A percentile compares a stretch with the other conserved stretches of the same genome.
Evolutionary conservation across 2,888 invertebrate species (phyloP).

Genomic region (Mythimna vitellina): DNA sequence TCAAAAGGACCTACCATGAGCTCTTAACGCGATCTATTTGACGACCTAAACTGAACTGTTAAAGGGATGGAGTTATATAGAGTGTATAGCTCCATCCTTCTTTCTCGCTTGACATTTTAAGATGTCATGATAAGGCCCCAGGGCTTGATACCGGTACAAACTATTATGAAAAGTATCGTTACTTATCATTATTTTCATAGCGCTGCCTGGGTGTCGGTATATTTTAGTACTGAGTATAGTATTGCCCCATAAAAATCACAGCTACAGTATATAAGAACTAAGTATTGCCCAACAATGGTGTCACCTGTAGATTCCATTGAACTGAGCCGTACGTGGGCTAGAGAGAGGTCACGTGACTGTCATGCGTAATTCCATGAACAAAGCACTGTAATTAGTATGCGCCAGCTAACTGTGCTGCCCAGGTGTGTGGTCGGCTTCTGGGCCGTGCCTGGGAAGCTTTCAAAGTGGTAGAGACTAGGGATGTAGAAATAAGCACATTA

Average conservation of each 20-base stretch:
- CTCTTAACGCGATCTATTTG: too few relatives aligned
- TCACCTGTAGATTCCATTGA: conserved; percentile 53
- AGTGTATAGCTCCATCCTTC: too few relatives aligned
- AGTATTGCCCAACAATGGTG: conserved; percentile 45
- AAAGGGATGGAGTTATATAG: too few relatives aligned
- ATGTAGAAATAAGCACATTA: background rate
- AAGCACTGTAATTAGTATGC: conserved; percentile 59
- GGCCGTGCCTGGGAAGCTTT: conserved; percentile 4
- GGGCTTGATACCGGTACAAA: too few relatives aligned
- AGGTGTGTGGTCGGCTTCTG: conserved; percentile 49
- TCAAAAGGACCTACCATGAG: too few relatives aligned
- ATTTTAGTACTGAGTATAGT: too few relatives aligned
- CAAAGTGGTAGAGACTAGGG: background rate
- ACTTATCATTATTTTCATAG: too few relatives aligned
- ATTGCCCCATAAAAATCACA: conserved; percentile 4
- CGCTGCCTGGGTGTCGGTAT: too few relatives aligned
- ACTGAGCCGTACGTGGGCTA: conserved; percentile 49
- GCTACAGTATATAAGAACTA: conserved; percentile 1
- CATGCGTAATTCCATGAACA: conserved; percentile 48
- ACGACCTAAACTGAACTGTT: too few relatives aligned
- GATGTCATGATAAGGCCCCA: too few relatives aligned
- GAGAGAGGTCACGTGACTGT: conserved; percentile 54
- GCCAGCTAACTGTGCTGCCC: conserved; percentile 27
- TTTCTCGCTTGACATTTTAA: too few relatives aligned
- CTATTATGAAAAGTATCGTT: too few relatives aligned